Evolutionary conservation across 2,113 vertebrate genomes (phyloP).

Genomic region (Brachyhypopomus gauderio): DNA sequence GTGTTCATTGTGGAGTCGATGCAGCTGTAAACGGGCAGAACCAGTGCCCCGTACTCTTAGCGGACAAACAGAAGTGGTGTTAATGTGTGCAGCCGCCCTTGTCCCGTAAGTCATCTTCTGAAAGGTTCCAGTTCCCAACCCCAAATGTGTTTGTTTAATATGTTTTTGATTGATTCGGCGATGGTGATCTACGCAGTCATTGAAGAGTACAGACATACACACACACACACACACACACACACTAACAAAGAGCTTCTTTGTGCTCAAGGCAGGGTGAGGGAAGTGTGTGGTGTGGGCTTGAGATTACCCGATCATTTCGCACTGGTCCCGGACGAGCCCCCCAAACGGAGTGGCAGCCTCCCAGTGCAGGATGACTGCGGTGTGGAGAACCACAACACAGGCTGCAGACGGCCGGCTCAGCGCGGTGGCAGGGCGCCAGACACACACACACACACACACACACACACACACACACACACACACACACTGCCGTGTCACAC

Average conservation of each 20-base stretch:
- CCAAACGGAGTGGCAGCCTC: slow-evolving; percentile 63
- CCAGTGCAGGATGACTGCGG: slow-evolving; percentile 73
- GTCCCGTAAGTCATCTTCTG: slow-evolving; percentile 23
- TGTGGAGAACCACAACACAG: slow-evolving; percentile 77
- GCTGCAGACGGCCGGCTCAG: slow-evolving; percentile 61
- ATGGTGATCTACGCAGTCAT: slow-evolving; percentile 53
- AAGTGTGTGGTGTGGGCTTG: slow-evolving; percentile 69
- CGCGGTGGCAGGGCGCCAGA: slow-evolving; percentile 69
- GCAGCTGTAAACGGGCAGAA: slow-evolving; percentile 10
- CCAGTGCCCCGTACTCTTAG: not conserved
- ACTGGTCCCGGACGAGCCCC: slow-evolving; percentile 58
- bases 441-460: no score
- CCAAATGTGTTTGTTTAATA: slow-evolving; percentile 64
- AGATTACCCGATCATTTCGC: slow-evolving; percentile 79
- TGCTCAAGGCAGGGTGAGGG: slow-evolving; percentile 34
- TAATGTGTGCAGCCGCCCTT: slow-evolving; percentile 33
- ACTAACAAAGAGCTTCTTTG: slow-evolving; percentile 59
- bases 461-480: no score
- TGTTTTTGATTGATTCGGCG: slow-evolving; percentile 69
- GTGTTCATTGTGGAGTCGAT: not conserved
- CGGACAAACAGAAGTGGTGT: slow-evolving; percentile 46
- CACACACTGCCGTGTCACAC: slow-evolving; percentile 64
- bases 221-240: not conserved
- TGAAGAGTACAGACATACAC: slow-evolving; percentile 23
- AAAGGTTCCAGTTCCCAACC: slow-evolving; percentile 45